Base-by-base conservation (phyloP, 2,888 invertebrate genomes). In the Drosophila falleni region DNA sequence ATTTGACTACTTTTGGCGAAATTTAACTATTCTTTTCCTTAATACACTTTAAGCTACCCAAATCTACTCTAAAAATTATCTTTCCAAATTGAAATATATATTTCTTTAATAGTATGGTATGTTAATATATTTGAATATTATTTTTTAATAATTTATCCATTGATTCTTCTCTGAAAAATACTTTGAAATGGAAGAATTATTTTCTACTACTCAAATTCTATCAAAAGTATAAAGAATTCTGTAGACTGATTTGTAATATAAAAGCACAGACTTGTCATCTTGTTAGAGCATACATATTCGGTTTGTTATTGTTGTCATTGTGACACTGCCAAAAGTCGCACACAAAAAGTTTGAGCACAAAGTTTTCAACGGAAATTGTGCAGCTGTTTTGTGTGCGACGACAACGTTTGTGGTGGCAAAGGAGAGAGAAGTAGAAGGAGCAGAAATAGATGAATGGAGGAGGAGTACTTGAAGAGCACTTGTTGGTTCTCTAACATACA, bases 291-390 rank as follows among this genome's bases (percentile, higher is more conserved):
- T 76, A 23, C 54, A 26, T 41, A 19, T 37, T 35, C 56, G 44
- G 47, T 19, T 46, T 74, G 31, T 51, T 72, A 46, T 50, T 58
- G 39, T 10, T 42, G 56, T 35, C 51, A 53, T 39, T 72, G 77
- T 46, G 55, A 37, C 51, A 41, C 59, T 78, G 74, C 65, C 80
- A 56, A 81, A 83, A 86, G 84, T 86, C 84, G 84, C 80, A 75
- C 80, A 83, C 80, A 83, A 86, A 84, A 84, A 84, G 73, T 85
- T 87, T 77, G 23, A 72, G 59, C 69, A 63, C 73, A 79, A 86
- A 86, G 76, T 86, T 87, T 84, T 53, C 67, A 68, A 69, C 81
- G 87, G 86, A 84, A 87, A 87, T 82, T 79, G 80, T 88, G 86
- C 87, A 87, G 87, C 87, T 87, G 87, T 86, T 87, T 83, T 86